Base-by-base conservation (phyloP, 2,888 invertebrate species). In the Scaptomyza tumidula region DNA sequence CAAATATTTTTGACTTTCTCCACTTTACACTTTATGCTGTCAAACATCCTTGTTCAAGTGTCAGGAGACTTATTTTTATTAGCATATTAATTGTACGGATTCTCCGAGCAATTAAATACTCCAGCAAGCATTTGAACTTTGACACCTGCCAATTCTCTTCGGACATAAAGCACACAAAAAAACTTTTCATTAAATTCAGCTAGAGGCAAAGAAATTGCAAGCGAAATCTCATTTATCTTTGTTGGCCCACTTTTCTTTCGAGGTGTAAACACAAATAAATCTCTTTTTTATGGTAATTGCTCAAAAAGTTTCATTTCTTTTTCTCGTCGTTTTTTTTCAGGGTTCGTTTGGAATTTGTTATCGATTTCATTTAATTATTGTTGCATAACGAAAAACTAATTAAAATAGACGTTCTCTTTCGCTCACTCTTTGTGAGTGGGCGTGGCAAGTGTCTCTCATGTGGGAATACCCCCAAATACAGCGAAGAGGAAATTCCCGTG, bases 251-350 rank as follows among this genome's bases (percentile, higher is more conserved):
- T 62, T 62, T 43, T 14, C 3, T n/a, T 6, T n/a, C 9, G 67
- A 78, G 81, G 77, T 82, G 86, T 69, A 75, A 83, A 77, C 78
- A 75, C 77, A 80, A 87, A 90, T 81, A 89, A 89, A 89, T 89
- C 76, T 79, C 75, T 81, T 89, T 89, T 89, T 89, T 89, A 89
- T 89, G 89, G 77, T 89, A 89, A 89, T 90, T 85, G 86, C 52
- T 29, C 24, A 19, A 10, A 35, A 71, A 78, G 78, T 75, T 80
- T 72, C 70, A 79, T 77, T 78, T 82, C 55, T 66, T 61, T 57
- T 33, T 60, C 63, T 45, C 49, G 37, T n/a, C 48, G 62, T 52
- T 50, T 50, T 52, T 50, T 48, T 52, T 19, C n/a, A 9, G 33
- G 50, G 29, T n/a, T 33, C 39, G 35, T 27, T 59, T 43, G 62